A percentile compares a stretch with the other conserved stretches of the same genome.
These are phyloP conservation scores for Caprella mutica DNA, from an alignment of 2,888 invertebrate genomes.

Conservation along the genomic window DNA sequence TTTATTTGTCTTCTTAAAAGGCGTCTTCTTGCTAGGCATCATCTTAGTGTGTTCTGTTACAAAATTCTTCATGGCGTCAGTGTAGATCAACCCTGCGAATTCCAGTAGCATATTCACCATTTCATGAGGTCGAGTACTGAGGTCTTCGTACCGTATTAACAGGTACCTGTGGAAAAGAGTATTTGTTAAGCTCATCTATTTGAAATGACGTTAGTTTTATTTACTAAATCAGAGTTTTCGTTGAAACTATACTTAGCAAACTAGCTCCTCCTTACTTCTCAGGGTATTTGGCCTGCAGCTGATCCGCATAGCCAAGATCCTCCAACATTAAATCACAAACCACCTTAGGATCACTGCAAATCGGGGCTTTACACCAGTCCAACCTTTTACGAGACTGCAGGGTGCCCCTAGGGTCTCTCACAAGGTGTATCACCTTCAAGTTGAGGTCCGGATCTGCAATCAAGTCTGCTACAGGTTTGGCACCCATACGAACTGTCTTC, in stretches of 20 bases:
- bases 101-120: conserved; percentile 19
- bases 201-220: not conserved
- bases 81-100: conserved; percentile 22
- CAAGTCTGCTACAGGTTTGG: conserved; percentile 15
- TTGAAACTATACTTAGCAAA: no score
- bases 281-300: conserved; percentile 17
- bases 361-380: conserved; percentile 24
- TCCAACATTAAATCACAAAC: conserved; percentile 20
- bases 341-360: conserved; percentile 23
- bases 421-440: conserved; percentile 21
- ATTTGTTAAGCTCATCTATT: not conserved
- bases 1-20: not conserved
- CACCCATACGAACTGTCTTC: conserved; percentile 29
- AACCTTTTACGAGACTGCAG: conserved; percentile 26
- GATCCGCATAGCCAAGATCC: conserved; percentile 18
- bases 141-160: conserved; percentile 35
- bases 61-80: conserved; percentile 17
- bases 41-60: conserved; percentile 24
- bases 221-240: no score
- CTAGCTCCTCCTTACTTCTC: conserved; percentile 18
- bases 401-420: conserved; percentile 28
- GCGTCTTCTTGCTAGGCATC: not conserved
- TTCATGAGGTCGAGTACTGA: conserved; percentile 25
- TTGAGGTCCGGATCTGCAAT: conserved; percentile 21
- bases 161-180: conserved; percentile 14